Evolutionary conservation across 2,797 vertebrate genomes (phyloP), one percentile per base, ranked within the genome.

Genomic region (Dermochelys coriacea): DNA sequence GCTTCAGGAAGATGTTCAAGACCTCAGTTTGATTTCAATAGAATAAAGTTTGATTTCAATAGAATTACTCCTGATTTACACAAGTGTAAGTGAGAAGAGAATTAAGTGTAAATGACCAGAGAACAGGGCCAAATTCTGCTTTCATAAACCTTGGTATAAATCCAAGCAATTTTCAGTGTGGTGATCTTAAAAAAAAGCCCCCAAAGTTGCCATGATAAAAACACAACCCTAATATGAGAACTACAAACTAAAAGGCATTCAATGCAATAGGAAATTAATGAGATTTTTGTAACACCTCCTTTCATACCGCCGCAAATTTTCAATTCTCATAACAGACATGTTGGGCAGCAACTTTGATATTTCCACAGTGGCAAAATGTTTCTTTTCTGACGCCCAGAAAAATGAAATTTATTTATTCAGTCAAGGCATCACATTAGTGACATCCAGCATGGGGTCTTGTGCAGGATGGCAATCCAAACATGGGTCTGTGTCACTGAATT

Each of bases 271-370:
- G 88, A 84, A 49, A 88, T 93, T 93, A 93, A 96, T 86, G 50
- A 93, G 37, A 3, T 14, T 93, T 95, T 88, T 91, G 10, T 84
- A 96, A 90, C 91, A 96, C 87, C 93, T 96, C 91, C 50, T 29
- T 93, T 91, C 95, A 45, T 94, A 57, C 80, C 93, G 64, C 94
- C 93, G 80, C 85, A 92, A 96, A 80, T 89, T 85, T 96, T 97
- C 93, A 93, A 95, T 95, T 96, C 96, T 95, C 96, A 96, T 92
- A 93, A 85, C 80, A 95, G 92, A 82, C 51, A 86, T 85, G 64
- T 52, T 94, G 88, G 29, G 37, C 59, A 94, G 85, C 50, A 94
- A 93, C 82, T 96, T 91, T 68, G 18, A 80, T 82, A 84, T 91
- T 93, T 96, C 94, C 96, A 75, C 25, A 91, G 94, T 88, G 78